These are phyloP conservation scores for Cryptoprocta ferox DNA, from an alignment of 2,797 vertebrate genomes.

Conservation along the genomic window DNA sequence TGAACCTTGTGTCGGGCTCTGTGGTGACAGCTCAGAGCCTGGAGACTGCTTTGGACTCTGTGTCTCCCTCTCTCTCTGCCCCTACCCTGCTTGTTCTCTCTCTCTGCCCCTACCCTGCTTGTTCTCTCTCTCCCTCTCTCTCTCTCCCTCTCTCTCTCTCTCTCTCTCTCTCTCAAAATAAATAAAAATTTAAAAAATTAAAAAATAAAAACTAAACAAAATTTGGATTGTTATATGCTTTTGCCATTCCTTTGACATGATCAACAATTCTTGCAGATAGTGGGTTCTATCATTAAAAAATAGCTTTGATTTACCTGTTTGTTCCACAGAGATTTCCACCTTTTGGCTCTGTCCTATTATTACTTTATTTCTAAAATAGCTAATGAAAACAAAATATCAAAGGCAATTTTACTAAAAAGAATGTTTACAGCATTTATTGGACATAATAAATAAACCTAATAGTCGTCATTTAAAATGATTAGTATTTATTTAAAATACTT, in stretches of 20 bases:
- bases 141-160: too few relatives aligned
- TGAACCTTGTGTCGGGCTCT: too few relatives aligned
- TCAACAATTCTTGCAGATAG: neutral
- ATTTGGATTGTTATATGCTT: neutral
- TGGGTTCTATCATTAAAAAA: neutral
- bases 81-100: too few relatives aligned
- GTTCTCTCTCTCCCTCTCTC: too few relatives aligned
- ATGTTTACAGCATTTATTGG: neutral
- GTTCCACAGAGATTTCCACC: neutral
- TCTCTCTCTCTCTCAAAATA: too few relatives aligned
- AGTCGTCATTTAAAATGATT: neutral
- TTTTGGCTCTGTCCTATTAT: neutral
- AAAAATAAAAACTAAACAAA: neutral
- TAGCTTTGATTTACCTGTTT: neutral
- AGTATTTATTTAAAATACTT: slow-evolving; percentile 22
- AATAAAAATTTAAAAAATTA: too few relatives aligned
- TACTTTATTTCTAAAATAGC: neutral
- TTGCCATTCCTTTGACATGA: neutral
- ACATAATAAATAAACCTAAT: neutral
- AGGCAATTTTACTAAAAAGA: neutral
- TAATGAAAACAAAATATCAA: neutral
- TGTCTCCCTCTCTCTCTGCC: too few relatives aligned
- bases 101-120: too few relatives aligned
- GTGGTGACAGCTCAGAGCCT: too few relatives aligned
- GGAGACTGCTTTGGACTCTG: too few relatives aligned